Percentiles rank a stretch among this genome's conserved stretches.
These are phyloP conservation scores for Poecilia latipinna DNA, from an alignment of 2,113 vertebrate genomes.

Conservation along the genomic window DNA sequence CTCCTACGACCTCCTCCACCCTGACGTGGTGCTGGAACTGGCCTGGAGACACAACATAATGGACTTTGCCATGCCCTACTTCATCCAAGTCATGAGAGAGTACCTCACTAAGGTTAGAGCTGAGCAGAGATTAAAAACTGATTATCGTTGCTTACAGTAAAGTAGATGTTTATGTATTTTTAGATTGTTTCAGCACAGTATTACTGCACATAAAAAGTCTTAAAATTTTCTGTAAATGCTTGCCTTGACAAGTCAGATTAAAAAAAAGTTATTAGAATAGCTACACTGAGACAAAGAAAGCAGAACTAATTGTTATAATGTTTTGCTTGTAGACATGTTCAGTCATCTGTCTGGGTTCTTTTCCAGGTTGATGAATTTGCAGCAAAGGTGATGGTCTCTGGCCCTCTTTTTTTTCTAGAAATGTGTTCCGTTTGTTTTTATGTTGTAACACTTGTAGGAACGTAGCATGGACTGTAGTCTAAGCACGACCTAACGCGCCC, in stretches of 20 bases:
- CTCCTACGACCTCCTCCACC: conserved; percentile 88
- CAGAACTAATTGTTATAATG: conserved; percentile 21
- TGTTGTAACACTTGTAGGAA: conserved; percentile 76
- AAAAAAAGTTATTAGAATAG: background rate
- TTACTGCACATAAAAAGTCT: background rate
- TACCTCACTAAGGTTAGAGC: conserved; percentile 88
- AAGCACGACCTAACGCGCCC: conserved; percentile 63
- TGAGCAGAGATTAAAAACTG: background rate
- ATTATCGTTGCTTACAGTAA: background rate
- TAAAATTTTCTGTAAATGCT: background rate
- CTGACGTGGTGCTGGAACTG: conserved; percentile 89
- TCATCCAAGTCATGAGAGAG: conserved; percentile 92
- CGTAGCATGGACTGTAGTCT: conserved; percentile 78
- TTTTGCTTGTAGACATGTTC: conserved; percentile 43
- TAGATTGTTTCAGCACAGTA: background rate
- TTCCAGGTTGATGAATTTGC: conserved; percentile 90
- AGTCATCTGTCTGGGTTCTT: conserved; percentile 83
- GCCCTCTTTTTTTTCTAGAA: conserved; percentile 71
- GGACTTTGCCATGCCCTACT: conserved; percentile 92
- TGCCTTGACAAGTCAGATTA: background rate
- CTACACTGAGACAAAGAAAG: background rate
- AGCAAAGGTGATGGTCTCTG: conserved; percentile 86
- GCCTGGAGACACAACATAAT: conserved; percentile 89
- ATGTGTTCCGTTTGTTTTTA: conserved; percentile 68
- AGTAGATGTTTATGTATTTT: background rate